A percentile compares a stretch with the other conserved stretches of the same genome.
Evolutionary conservation across 2,113 vertebrate genomes (phyloP).

Genomic region (Gallinago paraguaiae): DNA sequence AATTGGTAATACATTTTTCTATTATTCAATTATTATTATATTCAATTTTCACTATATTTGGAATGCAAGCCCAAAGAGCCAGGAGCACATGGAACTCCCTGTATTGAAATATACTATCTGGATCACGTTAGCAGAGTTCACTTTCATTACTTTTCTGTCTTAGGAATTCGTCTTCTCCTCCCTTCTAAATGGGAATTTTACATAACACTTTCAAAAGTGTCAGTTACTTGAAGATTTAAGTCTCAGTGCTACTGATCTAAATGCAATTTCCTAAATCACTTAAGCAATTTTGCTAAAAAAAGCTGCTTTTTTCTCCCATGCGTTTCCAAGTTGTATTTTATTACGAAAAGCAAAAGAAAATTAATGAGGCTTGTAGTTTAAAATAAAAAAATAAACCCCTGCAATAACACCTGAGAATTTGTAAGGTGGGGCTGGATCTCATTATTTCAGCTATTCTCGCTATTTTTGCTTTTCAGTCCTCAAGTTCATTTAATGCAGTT

Average conservation of each 20-base stretch:
- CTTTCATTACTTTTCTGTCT: neutral
- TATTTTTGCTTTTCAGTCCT: neutral
- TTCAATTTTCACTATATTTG: neutral
- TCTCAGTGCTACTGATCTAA: neutral
- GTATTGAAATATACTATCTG: neutral
- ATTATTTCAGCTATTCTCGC: constrained; percentile 41
- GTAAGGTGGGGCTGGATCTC: neutral
- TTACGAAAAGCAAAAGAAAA: neutral
- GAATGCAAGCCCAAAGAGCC: neutral
- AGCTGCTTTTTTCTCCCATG: neutral
- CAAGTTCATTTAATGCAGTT: constrained; percentile 35
- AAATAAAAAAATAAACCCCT: neutral
- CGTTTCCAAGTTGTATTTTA: neutral
- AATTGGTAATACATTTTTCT: neutral
- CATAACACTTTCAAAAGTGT: neutral
- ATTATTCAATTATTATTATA: neutral
- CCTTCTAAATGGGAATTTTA: neutral
- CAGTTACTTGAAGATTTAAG: neutral
- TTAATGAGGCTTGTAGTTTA: neutral
- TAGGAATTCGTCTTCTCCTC: neutral
- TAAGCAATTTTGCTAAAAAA: neutral
- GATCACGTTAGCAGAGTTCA: neutral
- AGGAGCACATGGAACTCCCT: neutral
- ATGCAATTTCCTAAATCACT: neutral
- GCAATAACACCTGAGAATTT: constrained; percentile 3